Percentiles rank a stretch among this genome's conserved stretches.
These are phyloP conservation scores for Ceyx melanurus DNA, from an alignment of 2,113 vertebrate genomes.

Conservation along the genomic window DNA sequence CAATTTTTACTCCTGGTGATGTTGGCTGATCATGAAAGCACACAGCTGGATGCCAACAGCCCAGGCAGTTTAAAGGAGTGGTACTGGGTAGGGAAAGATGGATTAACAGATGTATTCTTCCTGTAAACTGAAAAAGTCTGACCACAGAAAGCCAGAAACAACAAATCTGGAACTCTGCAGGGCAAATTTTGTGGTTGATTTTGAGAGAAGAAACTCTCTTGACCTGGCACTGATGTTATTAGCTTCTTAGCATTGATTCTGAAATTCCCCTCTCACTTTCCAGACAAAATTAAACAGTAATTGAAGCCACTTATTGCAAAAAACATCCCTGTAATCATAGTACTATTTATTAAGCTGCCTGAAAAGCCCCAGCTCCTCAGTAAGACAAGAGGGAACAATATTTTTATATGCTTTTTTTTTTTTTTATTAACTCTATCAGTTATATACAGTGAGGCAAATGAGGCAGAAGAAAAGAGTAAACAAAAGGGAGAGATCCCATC, in stretches of 20 bases:
- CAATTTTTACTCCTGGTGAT: not conserved
- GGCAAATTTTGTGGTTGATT: not conserved
- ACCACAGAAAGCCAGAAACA: not conserved
- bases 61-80: not conserved
- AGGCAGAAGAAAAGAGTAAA: not conserved
- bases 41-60: not conserved
- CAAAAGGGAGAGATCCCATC: not conserved
- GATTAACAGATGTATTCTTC: not conserved
- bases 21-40: not conserved
- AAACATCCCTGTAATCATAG: not conserved
- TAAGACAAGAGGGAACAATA: not conserved
- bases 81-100: not conserved
- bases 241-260: not conserved
- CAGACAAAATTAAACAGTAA: not conserved
- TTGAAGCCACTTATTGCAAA: slow-evolving; percentile 29
- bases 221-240: not conserved
- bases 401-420: not conserved
- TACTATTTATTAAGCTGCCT: slow-evolving; percentile 9
- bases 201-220: not conserved
- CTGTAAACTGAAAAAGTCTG: not conserved
- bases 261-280: not conserved
- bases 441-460: not conserved
- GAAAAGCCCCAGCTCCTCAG: not conserved
- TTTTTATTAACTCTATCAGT: not conserved
- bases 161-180: not conserved